phyloP scores from a whole-genome alignment of 2,113 vertebrate species.

The Rafetus swinhoei region DNA sequence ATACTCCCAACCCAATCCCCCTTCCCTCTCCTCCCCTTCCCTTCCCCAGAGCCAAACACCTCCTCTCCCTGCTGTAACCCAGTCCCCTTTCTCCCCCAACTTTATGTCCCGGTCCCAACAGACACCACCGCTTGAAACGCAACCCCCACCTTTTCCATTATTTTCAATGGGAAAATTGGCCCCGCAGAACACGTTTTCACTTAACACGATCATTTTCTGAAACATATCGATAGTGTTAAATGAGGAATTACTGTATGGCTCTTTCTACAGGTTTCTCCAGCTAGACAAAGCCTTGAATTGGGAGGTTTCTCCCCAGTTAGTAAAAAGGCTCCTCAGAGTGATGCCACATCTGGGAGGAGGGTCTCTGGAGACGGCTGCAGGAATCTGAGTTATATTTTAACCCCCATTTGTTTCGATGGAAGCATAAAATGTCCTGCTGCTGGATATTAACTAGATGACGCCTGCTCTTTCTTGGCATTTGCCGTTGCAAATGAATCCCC shows the following conservation, averaged over 20 bases:
- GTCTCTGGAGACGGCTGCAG: neutral
- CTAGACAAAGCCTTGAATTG: constrained; percentile 5
- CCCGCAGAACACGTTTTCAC: too few relatives aligned
- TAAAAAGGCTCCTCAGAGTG: neutral
- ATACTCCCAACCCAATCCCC: too few relatives aligned
- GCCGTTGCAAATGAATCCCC: constrained; percentile 44
- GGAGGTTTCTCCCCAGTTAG: constrained; percentile 14
- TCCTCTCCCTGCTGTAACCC: too few relatives aligned
- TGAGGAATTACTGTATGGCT: neutral
- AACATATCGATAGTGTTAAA: too few relatives aligned
- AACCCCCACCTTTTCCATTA: too few relatives aligned
- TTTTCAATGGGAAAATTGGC: too few relatives aligned
- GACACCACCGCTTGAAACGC: too few relatives aligned
- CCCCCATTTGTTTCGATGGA: constrained; percentile 16
- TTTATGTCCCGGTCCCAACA: too few relatives aligned
- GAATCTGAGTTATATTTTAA: constrained; percentile 36
- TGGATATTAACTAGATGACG: constrained; percentile 27
- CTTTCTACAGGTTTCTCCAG: constrained; percentile 24
- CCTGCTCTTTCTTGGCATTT: constrained; percentile 44
- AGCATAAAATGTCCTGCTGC: constrained; percentile 14
- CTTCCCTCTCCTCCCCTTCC: too few relatives aligned
- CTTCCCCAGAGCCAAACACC: too few relatives aligned
- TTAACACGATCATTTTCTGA: too few relatives aligned
- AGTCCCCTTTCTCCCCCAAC: too few relatives aligned
- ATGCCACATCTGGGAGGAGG: neutral